A percentile compares a stretch with the other conserved stretches of the same genome.
These are phyloP conservation scores for Aplocera efformata DNA, from an alignment of 2,888 invertebrate species.

Conservation along the genomic window DNA sequence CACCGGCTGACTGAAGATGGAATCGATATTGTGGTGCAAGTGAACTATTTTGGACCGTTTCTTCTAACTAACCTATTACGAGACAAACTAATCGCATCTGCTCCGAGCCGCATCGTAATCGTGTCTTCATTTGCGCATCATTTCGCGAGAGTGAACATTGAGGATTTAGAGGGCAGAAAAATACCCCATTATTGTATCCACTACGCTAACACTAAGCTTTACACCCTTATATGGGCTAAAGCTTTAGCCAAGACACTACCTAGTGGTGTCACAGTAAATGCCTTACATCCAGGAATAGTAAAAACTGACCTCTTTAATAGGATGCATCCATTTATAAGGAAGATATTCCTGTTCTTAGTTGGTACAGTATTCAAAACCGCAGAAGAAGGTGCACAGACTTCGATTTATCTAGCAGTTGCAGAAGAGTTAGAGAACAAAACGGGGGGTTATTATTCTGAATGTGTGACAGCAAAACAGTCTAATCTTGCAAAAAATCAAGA, in stretches of 20 bases:
- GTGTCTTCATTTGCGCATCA: slow-evolving; percentile 60
- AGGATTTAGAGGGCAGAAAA: slow-evolving; percentile 36
- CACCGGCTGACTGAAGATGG: slow-evolving; percentile 78
- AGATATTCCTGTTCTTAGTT: slow-evolving; percentile 74
- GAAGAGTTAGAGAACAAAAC: slow-evolving; percentile 84
- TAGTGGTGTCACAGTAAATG: slow-evolving; percentile 86
- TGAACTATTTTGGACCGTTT: slow-evolving; percentile 87
- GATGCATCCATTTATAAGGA: slow-evolving; percentile 60
- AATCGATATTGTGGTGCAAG: slow-evolving; percentile 81
- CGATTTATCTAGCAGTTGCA: slow-evolving; percentile 85
- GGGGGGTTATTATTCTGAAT: slow-evolving; percentile 91
- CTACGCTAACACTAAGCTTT: slow-evolving; percentile 65
- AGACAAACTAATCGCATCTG: slow-evolving; percentile 60
- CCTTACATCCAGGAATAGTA: slow-evolving; percentile 91
- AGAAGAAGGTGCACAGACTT: slow-evolving; percentile 89
- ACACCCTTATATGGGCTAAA: slow-evolving; percentile 60
- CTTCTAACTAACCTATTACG: slow-evolving; percentile 84
- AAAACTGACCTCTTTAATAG: slow-evolving; percentile 88
- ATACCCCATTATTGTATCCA: slow-evolving; percentile 56
- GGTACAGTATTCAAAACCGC: slow-evolving; percentile 84
- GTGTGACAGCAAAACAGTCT: slow-evolving; percentile 79
- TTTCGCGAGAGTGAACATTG: slow-evolving; percentile 69
- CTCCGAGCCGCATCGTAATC: slow-evolving; percentile 64
- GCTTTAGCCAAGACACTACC: slow-evolving; percentile 60
- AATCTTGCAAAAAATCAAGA: slow-evolving; percentile 81